phyloP scores from a whole-genome alignment of 2,888 invertebrate genomes.

The Eurytoma adleriae region DNA sequence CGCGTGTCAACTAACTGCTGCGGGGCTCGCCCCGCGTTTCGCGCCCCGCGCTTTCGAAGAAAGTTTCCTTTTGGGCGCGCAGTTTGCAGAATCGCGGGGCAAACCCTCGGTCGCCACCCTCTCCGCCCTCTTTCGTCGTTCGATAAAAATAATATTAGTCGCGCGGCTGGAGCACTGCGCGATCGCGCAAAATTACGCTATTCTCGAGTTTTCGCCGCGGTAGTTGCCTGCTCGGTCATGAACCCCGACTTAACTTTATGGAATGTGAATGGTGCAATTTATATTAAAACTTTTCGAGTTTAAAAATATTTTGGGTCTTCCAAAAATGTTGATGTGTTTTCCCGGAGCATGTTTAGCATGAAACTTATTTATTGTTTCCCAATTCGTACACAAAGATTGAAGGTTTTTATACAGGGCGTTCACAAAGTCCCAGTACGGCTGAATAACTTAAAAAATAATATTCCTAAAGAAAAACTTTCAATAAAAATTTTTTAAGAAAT shows the following conservation, averaged over 20 bases:
- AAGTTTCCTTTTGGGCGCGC: conserved; percentile 40
- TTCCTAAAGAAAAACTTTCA: too few relatives aligned
- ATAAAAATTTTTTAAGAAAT: too few relatives aligned
- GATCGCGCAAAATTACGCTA: neutral
- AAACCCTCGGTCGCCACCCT: neutral
- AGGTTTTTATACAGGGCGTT: too few relatives aligned
- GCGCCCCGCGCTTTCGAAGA: conserved; percentile 50
- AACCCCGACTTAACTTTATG: neutral
- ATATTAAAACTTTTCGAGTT: too few relatives aligned
- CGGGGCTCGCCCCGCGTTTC: conserved; percentile 58
- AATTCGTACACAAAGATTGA: too few relatives aligned
- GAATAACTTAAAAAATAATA: too few relatives aligned
- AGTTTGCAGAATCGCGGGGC: conserved; percentile 28
- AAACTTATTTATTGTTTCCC: too few relatives aligned
- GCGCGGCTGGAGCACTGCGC: neutral
- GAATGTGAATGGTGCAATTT: too few relatives aligned
- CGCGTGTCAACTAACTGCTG: conserved; percentile 65
- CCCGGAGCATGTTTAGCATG: too few relatives aligned
- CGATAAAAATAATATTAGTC: conserved; percentile 50
- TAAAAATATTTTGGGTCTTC: too few relatives aligned
- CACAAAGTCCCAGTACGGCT: too few relatives aligned
- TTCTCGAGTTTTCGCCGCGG: conserved; percentile 7
- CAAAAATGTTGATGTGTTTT: too few relatives aligned
- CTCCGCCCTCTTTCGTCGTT: conserved; percentile 38
- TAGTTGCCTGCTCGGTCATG: neutral